These are phyloP conservation scores for Calephelis virginiensis DNA, from an alignment of 1,140 invertebrate genomes.

Conservation along the genomic window DNA sequence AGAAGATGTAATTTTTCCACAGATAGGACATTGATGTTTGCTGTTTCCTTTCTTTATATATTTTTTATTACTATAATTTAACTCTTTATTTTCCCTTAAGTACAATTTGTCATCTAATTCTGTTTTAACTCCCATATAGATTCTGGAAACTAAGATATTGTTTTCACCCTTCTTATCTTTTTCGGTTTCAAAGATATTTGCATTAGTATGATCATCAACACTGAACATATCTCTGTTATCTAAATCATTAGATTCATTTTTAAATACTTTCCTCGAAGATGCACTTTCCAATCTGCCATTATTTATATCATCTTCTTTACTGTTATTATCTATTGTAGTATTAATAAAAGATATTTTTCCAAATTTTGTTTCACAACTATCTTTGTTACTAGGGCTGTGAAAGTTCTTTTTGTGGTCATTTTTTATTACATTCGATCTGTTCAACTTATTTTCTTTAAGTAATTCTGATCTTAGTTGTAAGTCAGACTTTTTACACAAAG, in stretches of 20 bases:
- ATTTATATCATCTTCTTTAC: slow-evolving; percentile 7
- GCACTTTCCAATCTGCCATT: background rate
- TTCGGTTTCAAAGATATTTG: slow-evolving; percentile 20
- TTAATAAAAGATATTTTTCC: background rate
- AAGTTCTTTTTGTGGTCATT: background rate
- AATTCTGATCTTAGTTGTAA: slow-evolving; percentile 34
- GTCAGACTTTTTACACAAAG: slow-evolving; percentile 62
- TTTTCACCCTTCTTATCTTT: background rate
- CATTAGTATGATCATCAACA: slow-evolving; percentile 14
- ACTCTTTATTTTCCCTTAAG: slow-evolving; percentile 18
- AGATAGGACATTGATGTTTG: slow-evolving; percentile 70
- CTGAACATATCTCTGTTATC: slow-evolving; percentile 1
- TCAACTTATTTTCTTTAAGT: slow-evolving; percentile 8
- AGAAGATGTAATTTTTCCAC: slow-evolving; percentile 75
- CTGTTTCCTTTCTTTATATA: slow-evolving; percentile 30
- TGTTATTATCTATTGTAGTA: background rate
- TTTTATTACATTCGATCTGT: background rate
- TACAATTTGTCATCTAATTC: slow-evolving; percentile 2
- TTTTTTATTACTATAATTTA: slow-evolving; percentile 22
- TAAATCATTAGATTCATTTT: slow-evolving; percentile 7
- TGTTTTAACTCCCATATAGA: background rate
- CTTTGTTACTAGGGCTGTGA: slow-evolving; percentile 11
- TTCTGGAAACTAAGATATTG: too few relatives aligned
- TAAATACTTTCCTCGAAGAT: background rate
- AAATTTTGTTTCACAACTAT: slow-evolving; percentile 1